Evolutionary conservation across 2,113 vertebrate genomes (phyloP).

Genomic region (Etheostoma cragini): DNA sequence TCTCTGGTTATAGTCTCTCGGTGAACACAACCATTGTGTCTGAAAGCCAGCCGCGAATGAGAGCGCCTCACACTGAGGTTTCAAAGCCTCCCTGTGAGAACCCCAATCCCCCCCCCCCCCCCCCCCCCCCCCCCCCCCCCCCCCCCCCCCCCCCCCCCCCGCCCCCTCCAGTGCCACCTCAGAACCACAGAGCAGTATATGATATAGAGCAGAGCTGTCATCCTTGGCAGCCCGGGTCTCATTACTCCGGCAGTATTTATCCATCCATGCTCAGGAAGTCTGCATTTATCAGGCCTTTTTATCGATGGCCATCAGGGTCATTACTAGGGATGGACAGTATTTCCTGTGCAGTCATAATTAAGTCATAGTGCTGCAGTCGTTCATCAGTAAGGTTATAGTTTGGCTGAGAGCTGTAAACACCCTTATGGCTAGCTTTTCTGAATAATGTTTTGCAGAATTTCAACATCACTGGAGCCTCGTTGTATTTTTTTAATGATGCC

Average conservation of each 20-base stretch:
- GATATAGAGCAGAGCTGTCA: slow-evolving; percentile 80
- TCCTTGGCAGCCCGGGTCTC: slow-evolving; percentile 69
- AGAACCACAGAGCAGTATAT: slow-evolving; percentile 63
- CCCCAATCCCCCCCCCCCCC: neutral
- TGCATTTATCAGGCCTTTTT: slow-evolving; percentile 84
- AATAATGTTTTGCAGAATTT: slow-evolving; percentile 37
- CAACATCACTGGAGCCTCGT: slow-evolving; percentile 14
- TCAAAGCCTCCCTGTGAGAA: slow-evolving; percentile 40
- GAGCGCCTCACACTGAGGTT: slow-evolving; percentile 35
- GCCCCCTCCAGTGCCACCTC: slow-evolving; percentile 10
- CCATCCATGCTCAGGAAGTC: slow-evolving; percentile 80
- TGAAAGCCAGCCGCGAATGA: slow-evolving; percentile 42
- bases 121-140: neutral
- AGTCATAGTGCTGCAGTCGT: slow-evolving; percentile 73
- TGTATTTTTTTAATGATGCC: slow-evolving; percentile 52
- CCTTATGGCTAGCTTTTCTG: slow-evolving; percentile 29
- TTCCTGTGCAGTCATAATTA: slow-evolving; percentile 83
- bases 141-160: neutral
- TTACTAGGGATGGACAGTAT: slow-evolving; percentile 80
- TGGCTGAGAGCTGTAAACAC: slow-evolving; percentile 63
- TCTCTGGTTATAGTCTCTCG: slow-evolving; percentile 52
- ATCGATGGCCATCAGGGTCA: slow-evolving; percentile 80
- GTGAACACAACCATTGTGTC: slow-evolving; percentile 43
- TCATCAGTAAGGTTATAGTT: slow-evolving; percentile 70
- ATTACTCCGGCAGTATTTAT: slow-evolving; percentile 79